Conservation (phyloP, 2,888 invertebrate genomes). For the Nesidiocoris tenuis region DNA sequence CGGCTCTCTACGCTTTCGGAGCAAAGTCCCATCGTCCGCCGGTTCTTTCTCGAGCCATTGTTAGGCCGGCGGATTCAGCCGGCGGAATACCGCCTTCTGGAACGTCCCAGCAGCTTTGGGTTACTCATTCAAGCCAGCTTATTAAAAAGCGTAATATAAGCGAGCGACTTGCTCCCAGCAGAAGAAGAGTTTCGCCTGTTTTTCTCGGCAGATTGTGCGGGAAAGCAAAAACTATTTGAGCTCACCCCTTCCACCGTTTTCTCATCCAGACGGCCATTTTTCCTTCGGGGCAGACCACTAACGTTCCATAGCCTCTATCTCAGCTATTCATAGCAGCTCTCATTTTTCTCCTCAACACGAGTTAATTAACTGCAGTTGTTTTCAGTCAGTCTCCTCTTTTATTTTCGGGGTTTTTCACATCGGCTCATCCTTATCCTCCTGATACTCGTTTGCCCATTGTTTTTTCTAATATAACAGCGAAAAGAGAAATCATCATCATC, state of each 20-base stretch:
- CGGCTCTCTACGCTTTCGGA: neutral
- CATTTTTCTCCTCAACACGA: neutral
- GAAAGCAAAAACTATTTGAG: conserved; percentile 30
- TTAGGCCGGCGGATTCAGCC: neutral
- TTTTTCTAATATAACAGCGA: neutral
- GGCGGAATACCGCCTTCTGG: neutral
- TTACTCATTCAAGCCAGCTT: conserved; percentile 31
- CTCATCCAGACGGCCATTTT: neutral
- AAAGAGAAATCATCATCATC: no score
- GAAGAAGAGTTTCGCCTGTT: neutral
- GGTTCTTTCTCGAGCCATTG: neutral
- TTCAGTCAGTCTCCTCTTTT: neutral
- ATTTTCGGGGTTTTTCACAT: neutral
- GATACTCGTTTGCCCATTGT: neutral
- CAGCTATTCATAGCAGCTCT: neutral
- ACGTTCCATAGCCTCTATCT: neutral
- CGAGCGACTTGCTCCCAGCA: neutral
- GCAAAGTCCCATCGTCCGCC: neutral
- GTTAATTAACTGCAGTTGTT: neutral
- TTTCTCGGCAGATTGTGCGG: conserved; percentile 23
- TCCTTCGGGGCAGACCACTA: neutral
- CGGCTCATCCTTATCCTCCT: neutral
- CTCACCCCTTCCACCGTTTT: conserved; percentile 9
- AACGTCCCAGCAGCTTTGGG: conserved; percentile 4
- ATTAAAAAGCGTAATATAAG: conserved; percentile 31